These are phyloP conservation scores for Babylonia areolata DNA, from an alignment of 1,140 invertebrate genomes.

Conservation along the genomic window DNA sequence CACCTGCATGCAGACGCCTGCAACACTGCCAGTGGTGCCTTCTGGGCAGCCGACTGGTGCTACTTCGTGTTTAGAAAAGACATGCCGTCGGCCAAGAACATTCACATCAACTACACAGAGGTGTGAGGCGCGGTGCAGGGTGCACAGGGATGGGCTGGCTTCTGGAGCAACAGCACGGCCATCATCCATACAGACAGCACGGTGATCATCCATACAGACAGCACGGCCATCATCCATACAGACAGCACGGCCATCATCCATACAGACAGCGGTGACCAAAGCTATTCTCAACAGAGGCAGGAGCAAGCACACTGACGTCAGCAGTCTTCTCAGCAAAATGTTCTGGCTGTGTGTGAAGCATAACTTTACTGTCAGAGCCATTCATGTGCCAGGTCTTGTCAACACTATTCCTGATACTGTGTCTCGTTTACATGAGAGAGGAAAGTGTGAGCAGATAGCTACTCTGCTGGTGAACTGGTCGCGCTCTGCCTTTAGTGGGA, in stretches of 20 bases:
- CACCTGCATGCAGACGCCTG: constrained; percentile 1
- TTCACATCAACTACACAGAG: constrained; percentile 6
- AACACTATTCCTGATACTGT: constrained; percentile 16
- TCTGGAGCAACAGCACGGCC: too few species aligned
- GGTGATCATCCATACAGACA: constrained; percentile 15
- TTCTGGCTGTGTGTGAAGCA: background rate
- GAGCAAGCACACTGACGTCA: background rate
- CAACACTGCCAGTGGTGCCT: constrained; percentile 1
- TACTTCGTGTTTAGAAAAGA: background rate
- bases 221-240: constrained; percentile 10
- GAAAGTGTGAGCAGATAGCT: constrained; percentile 18
- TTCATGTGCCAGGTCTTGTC: constrained; percentile 4
- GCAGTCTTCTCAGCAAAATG: background rate
- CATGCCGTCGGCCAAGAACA: background rate
- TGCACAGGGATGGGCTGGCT: too few species aligned
- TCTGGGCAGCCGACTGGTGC: constrained; percentile 9
- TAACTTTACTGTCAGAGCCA: background rate
- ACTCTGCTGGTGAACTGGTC: background rate
- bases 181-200: constrained; percentile 19
- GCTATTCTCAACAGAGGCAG: constrained; percentile 20
- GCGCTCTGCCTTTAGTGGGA: background rate
- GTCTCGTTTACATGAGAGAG: constrained; percentile 8
- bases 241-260: constrained; percentile 21
- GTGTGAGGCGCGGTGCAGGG: background rate
- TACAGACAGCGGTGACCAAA: constrained; percentile 13